These are phyloP conservation scores for Petrocephalus zakoni DNA, from an alignment of 2,113 vertebrate species.

Conservation along the genomic window DNA sequence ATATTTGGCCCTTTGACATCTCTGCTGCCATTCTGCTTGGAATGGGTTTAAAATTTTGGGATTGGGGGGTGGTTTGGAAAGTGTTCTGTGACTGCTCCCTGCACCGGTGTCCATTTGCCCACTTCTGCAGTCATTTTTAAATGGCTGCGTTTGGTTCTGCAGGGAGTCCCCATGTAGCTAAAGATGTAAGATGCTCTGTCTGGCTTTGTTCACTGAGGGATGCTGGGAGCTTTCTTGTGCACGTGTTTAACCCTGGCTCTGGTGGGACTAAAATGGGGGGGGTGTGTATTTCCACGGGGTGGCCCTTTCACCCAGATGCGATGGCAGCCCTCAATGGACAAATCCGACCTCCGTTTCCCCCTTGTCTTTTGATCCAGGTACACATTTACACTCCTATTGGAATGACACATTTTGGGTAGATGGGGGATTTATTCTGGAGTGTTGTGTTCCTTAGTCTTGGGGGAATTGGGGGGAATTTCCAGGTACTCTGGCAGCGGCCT, in stretches of 20 bases:
- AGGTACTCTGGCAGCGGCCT: constrained; percentile 63
- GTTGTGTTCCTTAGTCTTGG: constrained; percentile 27
- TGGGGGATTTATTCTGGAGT: background rate
- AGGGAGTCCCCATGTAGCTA: background rate
- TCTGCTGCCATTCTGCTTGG: background rate
- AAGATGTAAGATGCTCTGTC: constrained; percentile 48
- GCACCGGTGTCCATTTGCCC: background rate
- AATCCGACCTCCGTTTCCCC: constrained; percentile 42
- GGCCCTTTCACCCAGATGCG: background rate
- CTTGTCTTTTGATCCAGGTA: constrained; percentile 12
- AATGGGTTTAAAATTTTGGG: background rate
- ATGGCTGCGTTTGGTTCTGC: background rate
- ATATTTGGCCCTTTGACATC: background rate
- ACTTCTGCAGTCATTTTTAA: background rate
- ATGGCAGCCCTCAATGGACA: constrained; percentile 42
- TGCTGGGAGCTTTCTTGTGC: background rate
- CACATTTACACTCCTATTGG: background rate
- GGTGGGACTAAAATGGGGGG: background rate
- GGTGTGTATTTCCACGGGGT: background rate
- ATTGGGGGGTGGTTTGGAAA: no score
- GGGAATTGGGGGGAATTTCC: constrained; percentile 42
- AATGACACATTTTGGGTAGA: constrained; percentile 7
- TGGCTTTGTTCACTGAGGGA: constrained; percentile 42
- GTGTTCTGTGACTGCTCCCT: background rate
- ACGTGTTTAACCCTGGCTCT: background rate